phyloP scores from a whole-genome alignment of 1,140 invertebrate species.

The Plutomurus gul region DNA sequence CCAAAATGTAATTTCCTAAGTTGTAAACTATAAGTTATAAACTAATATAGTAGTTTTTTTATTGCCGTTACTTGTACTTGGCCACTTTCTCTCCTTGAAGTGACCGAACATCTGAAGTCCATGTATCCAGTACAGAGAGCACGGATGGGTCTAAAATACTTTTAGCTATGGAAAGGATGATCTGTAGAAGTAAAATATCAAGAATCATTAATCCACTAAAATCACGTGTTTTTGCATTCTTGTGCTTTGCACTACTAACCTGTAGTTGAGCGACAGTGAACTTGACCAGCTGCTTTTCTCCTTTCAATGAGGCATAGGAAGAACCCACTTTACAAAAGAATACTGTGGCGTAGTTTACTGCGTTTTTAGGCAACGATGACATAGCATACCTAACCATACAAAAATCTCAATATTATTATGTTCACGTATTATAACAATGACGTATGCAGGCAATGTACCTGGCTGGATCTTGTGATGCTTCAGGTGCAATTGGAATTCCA shows the following conservation, averaged over 20 bases:
- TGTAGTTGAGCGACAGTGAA: constrained; percentile 49
- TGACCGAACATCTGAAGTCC: constrained; percentile 67
- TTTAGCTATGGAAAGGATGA: constrained; percentile 78
- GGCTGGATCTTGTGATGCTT: not conserved
- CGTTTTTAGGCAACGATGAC: constrained; percentile 34
- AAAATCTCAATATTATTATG: not conserved
- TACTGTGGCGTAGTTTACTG: constrained; percentile 46
- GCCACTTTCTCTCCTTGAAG: constrained; percentile 40
- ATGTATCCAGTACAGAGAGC: constrained; percentile 75
- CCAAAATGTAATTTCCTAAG: constrained; percentile 64
- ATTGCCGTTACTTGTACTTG: constrained; percentile 46
- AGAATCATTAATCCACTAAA: too few relatives aligned
- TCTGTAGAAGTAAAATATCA: constrained; percentile 62
- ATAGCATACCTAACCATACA: constrained; percentile 11
- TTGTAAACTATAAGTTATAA: not conserved
- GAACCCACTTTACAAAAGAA: constrained; percentile 87
- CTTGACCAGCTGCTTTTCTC: constrained; percentile 37
- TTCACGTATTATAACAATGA: not conserved
- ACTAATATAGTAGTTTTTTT: not conserved
- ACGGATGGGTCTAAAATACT: constrained; percentile 86
- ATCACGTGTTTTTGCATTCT: too few relatives aligned
- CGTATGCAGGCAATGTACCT: not conserved
- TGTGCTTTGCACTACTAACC: constrained; percentile 24
- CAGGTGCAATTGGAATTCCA: constrained; percentile 57
- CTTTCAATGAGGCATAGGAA: constrained; percentile 66